Percentiles rank a stretch among this genome's conserved stretches.
These are phyloP conservation scores for Malurus elegans DNA, from an alignment of 2,113 vertebrate genomes.

Conservation along the genomic window DNA sequence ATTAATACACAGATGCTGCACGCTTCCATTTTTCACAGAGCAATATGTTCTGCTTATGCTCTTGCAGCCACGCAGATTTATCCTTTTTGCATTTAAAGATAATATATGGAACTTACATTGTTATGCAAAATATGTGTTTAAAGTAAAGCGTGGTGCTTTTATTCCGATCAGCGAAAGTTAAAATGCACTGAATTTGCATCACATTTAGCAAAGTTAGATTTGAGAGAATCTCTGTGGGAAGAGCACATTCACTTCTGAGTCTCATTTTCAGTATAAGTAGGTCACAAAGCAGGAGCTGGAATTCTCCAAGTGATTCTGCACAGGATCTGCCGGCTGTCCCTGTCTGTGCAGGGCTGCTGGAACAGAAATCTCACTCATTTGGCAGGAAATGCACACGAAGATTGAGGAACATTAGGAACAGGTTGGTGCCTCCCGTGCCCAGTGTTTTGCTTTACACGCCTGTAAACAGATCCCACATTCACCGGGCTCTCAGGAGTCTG, in stretches of 20 bases:
- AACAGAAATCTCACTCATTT: background rate
- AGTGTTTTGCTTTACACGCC: background rate
- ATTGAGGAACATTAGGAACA: background rate
- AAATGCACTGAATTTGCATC: slow-evolving; percentile 43
- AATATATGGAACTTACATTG: slow-evolving; percentile 39
- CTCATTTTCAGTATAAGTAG: background rate
- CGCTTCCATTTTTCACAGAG: background rate
- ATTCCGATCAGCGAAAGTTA: background rate
- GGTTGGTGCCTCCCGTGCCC: background rate
- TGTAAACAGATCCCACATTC: background rate
- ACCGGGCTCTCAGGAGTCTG: background rate
- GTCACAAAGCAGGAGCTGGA: background rate
- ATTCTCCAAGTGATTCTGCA: background rate
- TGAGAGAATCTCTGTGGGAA: background rate
- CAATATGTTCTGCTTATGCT: slow-evolving; percentile 28
- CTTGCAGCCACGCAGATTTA: background rate
- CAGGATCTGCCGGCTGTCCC: background rate
- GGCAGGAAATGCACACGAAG: background rate
- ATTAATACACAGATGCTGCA: slow-evolving; percentile 17
- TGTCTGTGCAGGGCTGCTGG: background rate
- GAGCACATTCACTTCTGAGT: background rate
- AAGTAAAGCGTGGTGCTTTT: slow-evolving; percentile 22
- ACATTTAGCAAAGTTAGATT: slow-evolving; percentile 27
- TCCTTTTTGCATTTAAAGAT: slow-evolving; percentile 36
- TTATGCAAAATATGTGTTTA: slow-evolving; percentile 30